Evolutionary conservation across 2,797 vertebrate species (phyloP), one percentile per base, ranked within the genome.

Genomic region (Hapalemur alaotrensis): DNA sequence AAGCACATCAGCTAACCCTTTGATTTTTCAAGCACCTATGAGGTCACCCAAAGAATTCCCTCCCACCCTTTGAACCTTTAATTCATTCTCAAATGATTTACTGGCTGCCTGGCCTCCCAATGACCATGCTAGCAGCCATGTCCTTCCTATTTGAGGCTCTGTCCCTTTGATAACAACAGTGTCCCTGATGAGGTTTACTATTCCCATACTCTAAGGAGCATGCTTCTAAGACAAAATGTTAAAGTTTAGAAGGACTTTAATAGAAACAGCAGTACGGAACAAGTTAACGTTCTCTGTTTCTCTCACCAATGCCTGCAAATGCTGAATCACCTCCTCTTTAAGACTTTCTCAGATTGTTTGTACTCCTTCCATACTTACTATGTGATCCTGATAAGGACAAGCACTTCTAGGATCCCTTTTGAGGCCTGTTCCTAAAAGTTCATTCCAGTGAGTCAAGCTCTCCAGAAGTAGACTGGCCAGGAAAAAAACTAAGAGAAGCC

Each of bases 41-140:
- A 92, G 90, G 95, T 95, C 92, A 91, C 76, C 80, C 67, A 93
- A 98, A 98, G 95, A 95, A 97, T 96, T 95, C 90, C 41, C 69
- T 82, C 80, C 92, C 93, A 88, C 93, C 84, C 96, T 97, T 96
- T 98, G 96, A 98, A 97, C 96, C 87, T 96, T 97, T 93, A 97
- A 96, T 96, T 98, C 93, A 80, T 96, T 97, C 93, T 96, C 73
- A 95, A 97, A 97, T 97, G 96, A 97, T 97, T 98, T 98, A 97
- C 90, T 97, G 92, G 90, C 92, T 97, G 95, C 85, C 79, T 98
- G 81, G 95, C 92, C 87, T 97, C 93, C 82, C 93, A 97, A 97
- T 96, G 94, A 95, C 96, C 96, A 97, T 82, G 73, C 63, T 75
- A 95, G 82, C 57, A 95, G 88, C 84, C 91, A 95, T 82, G 76